Evolutionary conservation across 2,113 vertebrate species (phyloP), one percentile per base, ranked within the genome.

Genomic region (Phoxinus phoxinus): DNA sequence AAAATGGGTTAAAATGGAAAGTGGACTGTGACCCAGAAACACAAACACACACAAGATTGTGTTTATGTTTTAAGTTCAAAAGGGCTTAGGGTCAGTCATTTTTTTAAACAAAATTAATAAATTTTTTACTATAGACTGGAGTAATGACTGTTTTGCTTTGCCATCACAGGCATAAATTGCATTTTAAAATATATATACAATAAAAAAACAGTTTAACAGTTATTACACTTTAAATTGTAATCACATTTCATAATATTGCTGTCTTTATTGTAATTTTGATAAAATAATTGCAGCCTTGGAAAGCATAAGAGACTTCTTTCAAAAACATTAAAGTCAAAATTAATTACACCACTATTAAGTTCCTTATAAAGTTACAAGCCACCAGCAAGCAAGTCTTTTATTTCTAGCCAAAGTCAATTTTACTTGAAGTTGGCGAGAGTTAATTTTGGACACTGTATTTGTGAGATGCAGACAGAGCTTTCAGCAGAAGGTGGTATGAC

Each of bases 401-500:
- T 73, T 46, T 25, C 13, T 27, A 76, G 15, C 48, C 15, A 21
- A 53, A 76, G 74, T 46, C 1, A 53, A 19, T 53, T 32, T 76
- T 30, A 19, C 25, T 2, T 19, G 44, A 19, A 37, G 9, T 71
- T 23, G 19, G 44, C 8, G 12, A 75, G 23, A 44, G 59, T 25
- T 59, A 2, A 44, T 12, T 80, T 80, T 63, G 8, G 25, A 53
- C 15, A 17, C 15, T 53, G n/a, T 77, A n/a, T 75, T 30, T 75
- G 15, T 32, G 32, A 37, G 21, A 59, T 79, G 12, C 53, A 59
- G 6, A 23, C 32, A 59, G 11, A 81, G 25, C 46, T 3, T 48
- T 30, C 44, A 75, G 73, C 12, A 81, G 79, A 46, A 65, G 37
- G 63, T 53, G 63, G 46, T 76, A 76, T 32, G 59, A 81, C 61